Evolutionary conservation across 2,113 vertebrate genomes (phyloP).

Genomic region (Blennius ocellaris): DNA sequence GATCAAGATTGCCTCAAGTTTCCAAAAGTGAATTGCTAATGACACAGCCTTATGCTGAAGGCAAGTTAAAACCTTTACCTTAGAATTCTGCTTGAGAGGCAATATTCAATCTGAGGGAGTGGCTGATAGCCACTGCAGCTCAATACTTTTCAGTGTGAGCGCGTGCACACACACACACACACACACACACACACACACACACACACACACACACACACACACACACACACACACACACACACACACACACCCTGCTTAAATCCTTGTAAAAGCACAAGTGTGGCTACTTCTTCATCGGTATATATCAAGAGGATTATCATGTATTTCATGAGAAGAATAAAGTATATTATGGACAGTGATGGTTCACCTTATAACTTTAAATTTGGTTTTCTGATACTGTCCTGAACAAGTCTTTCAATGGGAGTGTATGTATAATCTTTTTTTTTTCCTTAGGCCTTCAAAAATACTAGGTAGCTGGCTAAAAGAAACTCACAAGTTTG

Average conservation of each 20-base stretch:
- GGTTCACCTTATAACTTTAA: no score
- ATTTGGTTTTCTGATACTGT: no score
- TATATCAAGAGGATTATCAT: conserved; percentile 60
- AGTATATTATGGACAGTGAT: no score
- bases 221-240: conserved; percentile 3
- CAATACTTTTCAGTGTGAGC: conserved; percentile 6
- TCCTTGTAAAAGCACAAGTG: not conserved
- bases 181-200: conserved; percentile 5
- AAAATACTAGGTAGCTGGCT: no score
- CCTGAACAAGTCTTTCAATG: no score
- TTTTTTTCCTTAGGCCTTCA: no score
- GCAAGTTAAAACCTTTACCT: conserved; percentile 71
- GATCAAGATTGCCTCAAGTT: conserved; percentile 56
- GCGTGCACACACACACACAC: conserved; percentile 10
- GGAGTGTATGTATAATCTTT: no score
- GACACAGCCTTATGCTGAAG: conserved; percentile 54
- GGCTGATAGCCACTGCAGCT: conserved; percentile 51
- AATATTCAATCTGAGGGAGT: conserved; percentile 61
- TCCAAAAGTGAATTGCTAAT: conserved; percentile 73
- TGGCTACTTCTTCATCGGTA: conserved; percentile 28
- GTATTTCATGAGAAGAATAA: conserved; percentile 38
- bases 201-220: not conserved
- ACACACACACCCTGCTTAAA: no score
- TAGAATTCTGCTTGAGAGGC: conserved; percentile 73
- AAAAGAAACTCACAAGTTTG: no score